Evolutionary conservation across 2,797 vertebrate species (phyloP).

Genomic region (Glossophaga mutica): DNA sequence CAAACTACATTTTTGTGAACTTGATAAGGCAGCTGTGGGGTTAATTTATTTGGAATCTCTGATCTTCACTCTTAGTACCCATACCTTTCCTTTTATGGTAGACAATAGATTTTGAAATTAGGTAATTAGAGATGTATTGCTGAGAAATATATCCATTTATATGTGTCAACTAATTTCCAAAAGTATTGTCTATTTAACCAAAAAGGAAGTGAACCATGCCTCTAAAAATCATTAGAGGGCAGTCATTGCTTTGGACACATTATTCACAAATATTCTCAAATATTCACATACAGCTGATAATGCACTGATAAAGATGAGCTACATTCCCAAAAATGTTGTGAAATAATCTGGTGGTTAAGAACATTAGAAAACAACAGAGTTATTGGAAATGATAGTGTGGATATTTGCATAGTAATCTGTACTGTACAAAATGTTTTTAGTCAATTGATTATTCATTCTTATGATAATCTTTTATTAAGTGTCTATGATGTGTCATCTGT

Average conservation of each 20-base stretch:
- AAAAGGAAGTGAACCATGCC: slow-evolving; percentile 32
- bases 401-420: not conserved
- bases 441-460: not conserved
- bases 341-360: not conserved
- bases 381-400: slow-evolving; percentile 19
- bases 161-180: slow-evolving; percentile 32
- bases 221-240: not conserved
- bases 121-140: not conserved
- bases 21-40: not conserved
- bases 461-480: not conserved
- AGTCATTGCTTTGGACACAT: not conserved
- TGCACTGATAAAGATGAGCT: not conserved
- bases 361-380: not conserved
- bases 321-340: slow-evolving; percentile 24
- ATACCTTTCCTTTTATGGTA: slow-evolving; percentile 15
- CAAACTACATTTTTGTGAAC: not conserved
- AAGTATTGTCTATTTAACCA: slow-evolving; percentile 24
- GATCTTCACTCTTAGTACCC: not conserved
- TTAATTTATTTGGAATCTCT: not conserved
- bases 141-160: not conserved
- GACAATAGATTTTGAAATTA: slow-evolving; percentile 46
- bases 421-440: not conserved
- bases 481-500: not conserved
- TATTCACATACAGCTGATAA: not conserved
- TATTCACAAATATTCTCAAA: not conserved